Percentiles rank a stretch among this genome's conserved stretches.
Evolutionary conservation across 2,797 vertebrate genomes (phyloP).

Genomic region (Anniella stebbinsi): DNA sequence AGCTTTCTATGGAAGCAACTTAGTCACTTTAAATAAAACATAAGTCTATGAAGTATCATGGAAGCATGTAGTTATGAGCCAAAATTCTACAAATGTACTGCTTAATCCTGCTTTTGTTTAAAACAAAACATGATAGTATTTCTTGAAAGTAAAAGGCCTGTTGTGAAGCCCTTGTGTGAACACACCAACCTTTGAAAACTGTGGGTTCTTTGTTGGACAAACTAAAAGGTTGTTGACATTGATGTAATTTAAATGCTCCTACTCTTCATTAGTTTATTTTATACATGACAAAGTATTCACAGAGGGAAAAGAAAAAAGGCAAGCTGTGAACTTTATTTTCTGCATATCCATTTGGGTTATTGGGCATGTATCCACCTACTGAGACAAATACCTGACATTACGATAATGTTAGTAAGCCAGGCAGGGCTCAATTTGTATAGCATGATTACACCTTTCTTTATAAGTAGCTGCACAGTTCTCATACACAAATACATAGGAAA

Average conservation of each 20-base stretch:
- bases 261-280: neutral
- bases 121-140: neutral
- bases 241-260: neutral
- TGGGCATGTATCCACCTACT: neutral
- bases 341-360: neutral
- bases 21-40: conserved; percentile 18
- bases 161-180: neutral
- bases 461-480: neutral
- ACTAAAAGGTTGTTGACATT: conserved; percentile 15
- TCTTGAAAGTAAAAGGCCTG: neutral
- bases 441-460: neutral
- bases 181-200: neutral
- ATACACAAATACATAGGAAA: neutral
- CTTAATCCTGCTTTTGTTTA: neutral
- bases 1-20: neutral
- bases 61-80: neutral
- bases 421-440: neutral
- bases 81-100: neutral
- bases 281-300: neutral
- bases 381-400: neutral
- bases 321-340: conserved; percentile 21
- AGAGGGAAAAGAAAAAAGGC: neutral
- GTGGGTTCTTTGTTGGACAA: neutral
- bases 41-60: neutral
- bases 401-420: neutral